Conservation (phyloP, 1,140 invertebrate species). For the Drosophila pallidifrons region DNA sequence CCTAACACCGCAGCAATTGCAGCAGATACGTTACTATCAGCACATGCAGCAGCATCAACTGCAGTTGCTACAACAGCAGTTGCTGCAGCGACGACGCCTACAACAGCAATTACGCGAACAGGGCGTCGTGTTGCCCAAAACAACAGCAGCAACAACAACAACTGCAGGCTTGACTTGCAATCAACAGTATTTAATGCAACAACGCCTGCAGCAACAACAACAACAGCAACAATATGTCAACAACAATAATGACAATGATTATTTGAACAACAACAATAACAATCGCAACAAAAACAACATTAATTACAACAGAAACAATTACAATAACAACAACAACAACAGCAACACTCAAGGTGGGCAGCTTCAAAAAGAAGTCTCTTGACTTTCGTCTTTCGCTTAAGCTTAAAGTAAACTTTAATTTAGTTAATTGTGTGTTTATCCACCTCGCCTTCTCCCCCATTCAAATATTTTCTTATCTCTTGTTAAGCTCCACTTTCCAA, state of each 20-base stretch:
- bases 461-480: slow-evolving; percentile 38
- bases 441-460: background rate
- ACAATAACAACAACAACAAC: slow-evolving; percentile 31
- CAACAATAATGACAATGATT: slow-evolving; percentile 69
- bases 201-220: slow-evolving; percentile 51
- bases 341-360: slow-evolving; percentile 62
- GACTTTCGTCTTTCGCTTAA: slow-evolving; percentile 9
- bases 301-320: slow-evolving; percentile 36
- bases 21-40: slow-evolving; percentile 79
- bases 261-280: slow-evolving; percentile 60
- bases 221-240: slow-evolving; percentile 37
- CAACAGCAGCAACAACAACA: slow-evolving; percentile 40
- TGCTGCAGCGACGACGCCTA: slow-evolving; percentile 68
- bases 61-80: slow-evolving; percentile 74
- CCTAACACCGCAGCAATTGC: slow-evolving; percentile 71
- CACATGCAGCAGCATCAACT: slow-evolving; percentile 82
- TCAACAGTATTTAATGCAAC: slow-evolving; percentile 79
- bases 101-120: slow-evolving; percentile 74
- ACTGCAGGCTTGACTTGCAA: slow-evolving; percentile 71
- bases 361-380: slow-evolving; percentile 18
- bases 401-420: slow-evolving; percentile 20
- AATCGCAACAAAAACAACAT: slow-evolving; percentile 36
- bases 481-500: slow-evolving; percentile 25
- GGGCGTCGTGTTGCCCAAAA: slow-evolving; percentile 51
- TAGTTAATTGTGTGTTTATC: slow-evolving; percentile 15